These are phyloP conservation scores for Mirza zaza DNA, from an alignment of 2,113 vertebrate genomes.

Conservation along the genomic window DNA sequence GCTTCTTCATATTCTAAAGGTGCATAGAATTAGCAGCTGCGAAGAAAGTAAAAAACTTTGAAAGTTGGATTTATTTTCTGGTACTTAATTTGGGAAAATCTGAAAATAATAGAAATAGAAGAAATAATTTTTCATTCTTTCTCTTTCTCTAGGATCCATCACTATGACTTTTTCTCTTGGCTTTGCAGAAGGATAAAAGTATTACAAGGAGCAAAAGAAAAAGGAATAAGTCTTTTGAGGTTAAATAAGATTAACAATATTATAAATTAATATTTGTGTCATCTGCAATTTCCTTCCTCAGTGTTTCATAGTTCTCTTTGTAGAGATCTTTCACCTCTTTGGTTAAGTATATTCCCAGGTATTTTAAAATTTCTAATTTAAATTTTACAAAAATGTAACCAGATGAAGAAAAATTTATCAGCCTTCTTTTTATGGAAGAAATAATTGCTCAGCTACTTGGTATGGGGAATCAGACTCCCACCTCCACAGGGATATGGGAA, in stretches of 20 bases:
- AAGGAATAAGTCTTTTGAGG: background rate
- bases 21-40: background rate
- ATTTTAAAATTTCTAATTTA: background rate
- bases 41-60: background rate
- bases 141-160: background rate
- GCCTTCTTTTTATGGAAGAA: background rate
- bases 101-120: constrained; percentile 6
- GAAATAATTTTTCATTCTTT: background rate
- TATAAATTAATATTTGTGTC: constrained; percentile 4
- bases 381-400: background rate
- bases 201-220: constrained; percentile 7
- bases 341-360: too few species aligned
- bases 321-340: too few species aligned
- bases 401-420: background rate
- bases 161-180: background rate
- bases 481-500: background rate
- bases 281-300: too few species aligned
- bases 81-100: background rate
- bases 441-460: background rate
- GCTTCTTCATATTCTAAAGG: background rate
- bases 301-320: too few species aligned
- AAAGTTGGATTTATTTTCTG: background rate
- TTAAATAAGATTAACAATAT: background rate
- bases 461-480: background rate
- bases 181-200: background rate